Conservation (phyloP, 2,888 invertebrate genomes). For the Eueremaeus valkanovi region DNA sequence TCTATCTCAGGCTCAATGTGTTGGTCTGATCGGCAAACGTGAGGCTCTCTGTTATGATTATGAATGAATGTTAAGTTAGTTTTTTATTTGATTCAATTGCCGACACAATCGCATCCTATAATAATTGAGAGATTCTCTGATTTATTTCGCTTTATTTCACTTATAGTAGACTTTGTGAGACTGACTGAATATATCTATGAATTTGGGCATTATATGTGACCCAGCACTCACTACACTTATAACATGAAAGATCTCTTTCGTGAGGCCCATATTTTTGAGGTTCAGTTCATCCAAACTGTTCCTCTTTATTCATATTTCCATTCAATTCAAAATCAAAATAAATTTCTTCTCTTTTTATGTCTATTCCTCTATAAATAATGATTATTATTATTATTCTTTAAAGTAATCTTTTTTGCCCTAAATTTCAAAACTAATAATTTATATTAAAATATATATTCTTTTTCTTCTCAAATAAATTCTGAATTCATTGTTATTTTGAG, state of each 20-base stretch:
- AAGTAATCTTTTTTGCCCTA: background rate
- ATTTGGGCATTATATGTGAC: background rate
- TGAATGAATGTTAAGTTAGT: conserved; percentile 13
- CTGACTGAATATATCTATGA: background rate
- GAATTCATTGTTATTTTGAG: background rate
- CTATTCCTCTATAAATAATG: background rate
- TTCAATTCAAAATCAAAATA: background rate
- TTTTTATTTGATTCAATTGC: conserved; percentile 22
- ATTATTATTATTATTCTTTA: background rate
- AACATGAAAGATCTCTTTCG: background rate
- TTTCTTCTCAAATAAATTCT: background rate
- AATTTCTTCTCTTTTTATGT: background rate
- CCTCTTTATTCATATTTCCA: background rate
- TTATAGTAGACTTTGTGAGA: background rate
- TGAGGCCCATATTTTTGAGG: background rate
- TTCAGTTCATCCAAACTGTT: background rate
- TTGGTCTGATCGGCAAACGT: conserved; percentile 12
- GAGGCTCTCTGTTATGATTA: conserved; percentile 21
- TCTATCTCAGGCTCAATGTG: background rate
- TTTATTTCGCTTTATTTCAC: conserved; percentile 5
- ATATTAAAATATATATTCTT: background rate
- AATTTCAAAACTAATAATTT: conserved; percentile 5
- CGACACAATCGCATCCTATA: conserved; percentile 36
- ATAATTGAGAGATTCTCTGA: conserved; percentile 41
- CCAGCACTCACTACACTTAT: background rate